Percentiles rank a stretch among this genome's conserved stretches.
phyloP scores from a whole-genome alignment of 2,113 vertebrate genomes.

The Pollachius pollachius region DNA sequence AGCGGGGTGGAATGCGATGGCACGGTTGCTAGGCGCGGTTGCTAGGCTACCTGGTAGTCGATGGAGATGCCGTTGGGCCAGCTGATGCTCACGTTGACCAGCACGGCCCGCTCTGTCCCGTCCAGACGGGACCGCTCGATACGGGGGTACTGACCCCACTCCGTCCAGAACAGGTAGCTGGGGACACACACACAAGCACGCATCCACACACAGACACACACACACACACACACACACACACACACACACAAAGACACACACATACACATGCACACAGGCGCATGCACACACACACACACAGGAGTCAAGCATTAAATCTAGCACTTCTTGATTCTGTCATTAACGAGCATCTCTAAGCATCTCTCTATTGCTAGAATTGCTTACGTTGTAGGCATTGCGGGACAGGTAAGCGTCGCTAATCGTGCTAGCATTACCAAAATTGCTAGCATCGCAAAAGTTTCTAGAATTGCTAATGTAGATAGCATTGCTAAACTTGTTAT shows the following conservation, averaged over 20 bases:
- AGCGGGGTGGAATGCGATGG: background rate
- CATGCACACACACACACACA: background rate
- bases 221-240: background rate
- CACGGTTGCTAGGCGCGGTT: background rate
- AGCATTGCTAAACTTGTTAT: no score
- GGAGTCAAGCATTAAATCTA: no score
- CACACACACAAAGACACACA: background rate
- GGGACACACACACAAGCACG: slow-evolving; percentile 18
- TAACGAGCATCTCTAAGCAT: no score
- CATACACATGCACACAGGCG: background rate
- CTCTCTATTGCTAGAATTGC: no score
- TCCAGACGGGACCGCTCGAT: slow-evolving; percentile 92
- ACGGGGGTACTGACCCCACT: slow-evolving; percentile 96
- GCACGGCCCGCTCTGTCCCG: slow-evolving; percentile 82
- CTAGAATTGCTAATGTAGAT: no score
- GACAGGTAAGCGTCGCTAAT: no score
- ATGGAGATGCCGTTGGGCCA: slow-evolving; percentile 98
- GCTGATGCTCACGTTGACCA: slow-evolving; percentile 94
- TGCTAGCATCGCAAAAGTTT: no score
- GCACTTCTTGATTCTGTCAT: no score
- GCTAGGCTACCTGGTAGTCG: slow-evolving; percentile 82
- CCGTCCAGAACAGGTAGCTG: slow-evolving; percentile 97
- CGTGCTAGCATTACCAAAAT: no score
- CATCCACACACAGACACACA: slow-evolving; percentile 17
- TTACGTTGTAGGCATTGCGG: no score